Evolutionary conservation across 2,888 invertebrate genomes (phyloP), one percentile per base, ranked within the genome.

Genomic region (Xylota segnis): DNA sequence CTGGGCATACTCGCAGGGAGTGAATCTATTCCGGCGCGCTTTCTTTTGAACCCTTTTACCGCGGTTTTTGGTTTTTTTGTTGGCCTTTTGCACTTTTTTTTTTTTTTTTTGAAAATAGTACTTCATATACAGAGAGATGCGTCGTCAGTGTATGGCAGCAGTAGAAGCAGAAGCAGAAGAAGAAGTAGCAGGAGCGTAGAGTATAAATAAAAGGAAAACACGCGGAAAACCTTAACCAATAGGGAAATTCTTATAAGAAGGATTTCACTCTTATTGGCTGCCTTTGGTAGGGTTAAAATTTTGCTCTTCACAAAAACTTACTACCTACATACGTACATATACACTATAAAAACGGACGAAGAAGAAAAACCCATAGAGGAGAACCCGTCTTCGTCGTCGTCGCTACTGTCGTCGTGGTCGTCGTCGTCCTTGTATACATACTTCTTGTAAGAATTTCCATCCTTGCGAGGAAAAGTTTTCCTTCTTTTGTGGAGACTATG

Each of bases 141-240:
- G 37, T 18, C 45, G 56, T 23, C 23, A n/a, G n/a, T n/a, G n/a
- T n/a, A n/a, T n/a, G n/a, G n/a, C n/a, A n/a, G n/a, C n/a, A 70
- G 58, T 9, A 37, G 59, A 14, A 34, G 43, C n/a, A 6, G 9
- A 37, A 37, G 27, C 45, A 29, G 23, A 54, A 54, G 56, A 58
- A 65, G 74, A 54, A 59, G 59, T 43, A 14, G 1, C 50, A 43
- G 63, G 14, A 37, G 54, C 45, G 18, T 56, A 27, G 27, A 32
- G 70, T 79, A 75, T 81, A 84, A 81, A 81, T 81, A 81, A 84
- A 75, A 71, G 70, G 84, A 81, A 86, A 86, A 81, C 71, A 76
- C 81, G 81, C 75, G 84, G 71, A 81, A 82, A 79, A 75, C 81
- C 71, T 66, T 86, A 86, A 86, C 84, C 84, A 86, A 86, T 86